Conservation (phyloP, 1,140 invertebrate genomes). For the Magallana ariakensis region DNA sequence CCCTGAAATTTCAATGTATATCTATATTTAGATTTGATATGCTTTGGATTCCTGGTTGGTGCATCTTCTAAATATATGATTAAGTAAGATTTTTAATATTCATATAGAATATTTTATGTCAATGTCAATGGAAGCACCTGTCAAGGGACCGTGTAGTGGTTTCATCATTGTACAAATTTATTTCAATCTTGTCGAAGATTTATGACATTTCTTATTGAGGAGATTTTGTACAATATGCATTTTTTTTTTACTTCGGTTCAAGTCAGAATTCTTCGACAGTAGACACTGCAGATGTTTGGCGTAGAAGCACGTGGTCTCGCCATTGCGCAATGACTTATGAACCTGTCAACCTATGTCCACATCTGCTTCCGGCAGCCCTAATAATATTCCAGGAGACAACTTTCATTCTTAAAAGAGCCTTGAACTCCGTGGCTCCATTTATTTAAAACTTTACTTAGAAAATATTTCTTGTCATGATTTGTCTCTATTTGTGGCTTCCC, state of each 20-base stretch:
- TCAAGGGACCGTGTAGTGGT: background rate
- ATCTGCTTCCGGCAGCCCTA: too few relatives aligned
- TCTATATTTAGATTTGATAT: background rate
- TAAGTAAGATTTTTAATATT: constrained; percentile 19
- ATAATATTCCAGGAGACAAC: too few relatives aligned
- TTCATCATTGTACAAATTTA: background rate
- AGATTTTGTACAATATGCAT: background rate
- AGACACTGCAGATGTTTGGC: background rate
- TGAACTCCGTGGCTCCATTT: too few relatives aligned
- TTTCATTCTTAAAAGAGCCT: too few relatives aligned
- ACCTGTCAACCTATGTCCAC: background rate
- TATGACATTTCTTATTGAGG: background rate
- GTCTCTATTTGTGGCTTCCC: too few relatives aligned
- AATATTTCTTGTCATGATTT: too few relatives aligned
- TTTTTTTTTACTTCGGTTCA: background rate
- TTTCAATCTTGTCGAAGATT: background rate
- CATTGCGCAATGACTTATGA: constrained; percentile 8
- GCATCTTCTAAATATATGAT: background rate
- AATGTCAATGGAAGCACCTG: constrained; percentile 18
- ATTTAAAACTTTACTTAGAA: too few relatives aligned
- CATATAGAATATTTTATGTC: background rate
- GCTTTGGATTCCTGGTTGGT: background rate
- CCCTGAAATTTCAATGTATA: background rate
- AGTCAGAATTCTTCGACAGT: too few relatives aligned
- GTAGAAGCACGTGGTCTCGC: background rate